Evolutionary conservation across 2,888 invertebrate genomes (phyloP), one percentile per base, ranked within the genome.

Genomic region (Dilophus febrilis): DNA sequence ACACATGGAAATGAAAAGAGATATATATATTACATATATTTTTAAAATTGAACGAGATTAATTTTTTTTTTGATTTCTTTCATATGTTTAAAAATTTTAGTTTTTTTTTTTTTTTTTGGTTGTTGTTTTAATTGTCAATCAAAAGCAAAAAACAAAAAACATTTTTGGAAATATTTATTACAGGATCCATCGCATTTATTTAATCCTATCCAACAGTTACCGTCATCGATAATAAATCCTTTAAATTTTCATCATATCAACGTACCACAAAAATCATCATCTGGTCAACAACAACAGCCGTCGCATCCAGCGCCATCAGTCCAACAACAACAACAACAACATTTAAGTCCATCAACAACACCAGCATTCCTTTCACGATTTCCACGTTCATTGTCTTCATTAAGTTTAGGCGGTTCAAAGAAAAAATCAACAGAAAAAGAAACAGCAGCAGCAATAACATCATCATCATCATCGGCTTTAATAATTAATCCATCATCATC

Each of bases 341-440:
- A n/a, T 16, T 26, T 40, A 39, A 54, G 48, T 42, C 27, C 36
- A 19, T 54, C 55, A 45, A 51, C 57, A 44, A 57, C 59, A 49
- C 61, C 61, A 42, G 60, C 61, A 49, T 62, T 63, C 50, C 54
- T 64, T 18, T 63, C 63, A 42, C 55, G 61, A 40, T 53, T 63
- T 47, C 63, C 63, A 40, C 59, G 64, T 42, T 62, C 63, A 48
- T 53, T 63, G 42, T 62, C 62, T 43, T 61, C 64, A 32, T 46
- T 63, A 32, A 64, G 61, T 50, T 49, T 63, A 52, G 64, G 63
- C 40, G 58, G 56, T 40, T 57, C 59, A 45, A 59, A 58, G 46
- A 61, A 62, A 49, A 61, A 62, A 49, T 37, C 44, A 12, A 53
- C 54, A 37, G 63, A 62, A 17, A 62, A 63, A 52, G 63, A 62